Evolutionary conservation across 2,888 invertebrate species (phyloP).

Genomic region (Siphlonurus alternatus): DNA sequence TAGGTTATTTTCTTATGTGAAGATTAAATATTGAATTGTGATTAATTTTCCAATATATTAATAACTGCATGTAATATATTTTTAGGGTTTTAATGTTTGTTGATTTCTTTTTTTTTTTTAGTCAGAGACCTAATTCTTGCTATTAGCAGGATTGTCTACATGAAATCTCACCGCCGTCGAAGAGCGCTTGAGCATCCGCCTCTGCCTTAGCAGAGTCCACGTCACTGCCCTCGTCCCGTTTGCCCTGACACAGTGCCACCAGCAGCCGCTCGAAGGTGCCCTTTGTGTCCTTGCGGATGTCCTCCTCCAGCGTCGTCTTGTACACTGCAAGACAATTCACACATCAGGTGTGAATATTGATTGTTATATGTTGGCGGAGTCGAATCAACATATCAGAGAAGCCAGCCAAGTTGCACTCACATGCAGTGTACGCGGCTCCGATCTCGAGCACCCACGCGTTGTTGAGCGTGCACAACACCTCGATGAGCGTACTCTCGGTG

Average conservation of each 20-base stretch:
- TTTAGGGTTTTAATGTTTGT: no score
- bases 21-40: no score
- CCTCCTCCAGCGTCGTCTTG: constrained; percentile 60
- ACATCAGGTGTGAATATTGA: no score
- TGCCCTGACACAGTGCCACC: constrained; percentile 57
- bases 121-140: no score
- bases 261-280: constrained; percentile 82
- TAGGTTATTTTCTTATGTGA: no score
- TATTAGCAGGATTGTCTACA: no score
- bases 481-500: background rate
- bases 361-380: no score
- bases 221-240: constrained; percentile 30
- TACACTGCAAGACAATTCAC: constrained; percentile 64
- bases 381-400: no score
- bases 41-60: no score
- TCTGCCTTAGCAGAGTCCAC: constrained; percentile 30
- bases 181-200: constrained; percentile 28
- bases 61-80: no score
- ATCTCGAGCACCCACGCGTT: background rate
- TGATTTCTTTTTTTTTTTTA: no score
- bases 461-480: background rate
- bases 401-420: no score
- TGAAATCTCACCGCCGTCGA: constrained; percentile 20
- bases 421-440: background rate
- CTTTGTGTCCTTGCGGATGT: constrained; percentile 72